A percentile compares a stretch with the other conserved stretches of the same genome.
phyloP scores from a whole-genome alignment of 2,113 vertebrate genomes.

The Marmota flaviventris region DNA sequence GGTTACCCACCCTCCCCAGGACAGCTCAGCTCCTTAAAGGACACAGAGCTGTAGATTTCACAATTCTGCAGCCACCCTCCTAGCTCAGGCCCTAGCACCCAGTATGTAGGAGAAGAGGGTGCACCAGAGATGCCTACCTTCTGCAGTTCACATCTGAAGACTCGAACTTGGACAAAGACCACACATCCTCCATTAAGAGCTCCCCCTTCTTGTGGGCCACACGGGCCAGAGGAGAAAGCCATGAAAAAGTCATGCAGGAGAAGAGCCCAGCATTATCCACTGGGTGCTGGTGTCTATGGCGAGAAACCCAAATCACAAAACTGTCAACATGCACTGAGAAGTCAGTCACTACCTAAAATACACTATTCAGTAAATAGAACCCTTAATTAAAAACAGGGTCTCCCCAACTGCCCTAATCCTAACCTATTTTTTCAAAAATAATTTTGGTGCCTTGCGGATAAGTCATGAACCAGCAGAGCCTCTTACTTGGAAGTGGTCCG shows the following conservation, averaged over 20 bases:
- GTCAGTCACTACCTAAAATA: not conserved
- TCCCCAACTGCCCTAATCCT: slow-evolving; percentile 40
- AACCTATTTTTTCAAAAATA: slow-evolving; percentile 6
- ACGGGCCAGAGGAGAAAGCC: slow-evolving; percentile 93
- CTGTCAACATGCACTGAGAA: not conserved
- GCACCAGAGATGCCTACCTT: slow-evolving; percentile 88
- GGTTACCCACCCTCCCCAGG: slow-evolving; percentile 49
- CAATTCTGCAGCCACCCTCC: not conserved
- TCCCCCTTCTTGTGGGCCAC: slow-evolving; percentile 92
- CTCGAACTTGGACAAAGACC: slow-evolving; percentile 93
- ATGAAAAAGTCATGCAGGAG: slow-evolving; percentile 96
- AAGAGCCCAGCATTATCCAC: slow-evolving; percentile 96
- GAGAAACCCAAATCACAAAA: slow-evolving; percentile 39
- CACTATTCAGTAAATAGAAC: no score
- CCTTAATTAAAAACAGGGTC: not conserved
- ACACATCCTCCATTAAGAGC: slow-evolving; percentile 93
- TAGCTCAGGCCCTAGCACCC: slow-evolving; percentile 64
- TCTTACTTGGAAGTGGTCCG: slow-evolving; percentile 94
- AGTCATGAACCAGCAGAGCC: not conserved
- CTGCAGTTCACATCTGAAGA: slow-evolving; percentile 93
- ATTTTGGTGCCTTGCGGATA: not conserved
- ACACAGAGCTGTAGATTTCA: not conserved
- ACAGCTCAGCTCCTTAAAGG: not conserved
- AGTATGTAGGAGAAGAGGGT: not conserved
- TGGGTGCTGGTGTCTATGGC: slow-evolving; percentile 92